Base-by-base conservation (phyloP, 2,888 invertebrate genomes). In the Nomada ruficornis region DNA sequence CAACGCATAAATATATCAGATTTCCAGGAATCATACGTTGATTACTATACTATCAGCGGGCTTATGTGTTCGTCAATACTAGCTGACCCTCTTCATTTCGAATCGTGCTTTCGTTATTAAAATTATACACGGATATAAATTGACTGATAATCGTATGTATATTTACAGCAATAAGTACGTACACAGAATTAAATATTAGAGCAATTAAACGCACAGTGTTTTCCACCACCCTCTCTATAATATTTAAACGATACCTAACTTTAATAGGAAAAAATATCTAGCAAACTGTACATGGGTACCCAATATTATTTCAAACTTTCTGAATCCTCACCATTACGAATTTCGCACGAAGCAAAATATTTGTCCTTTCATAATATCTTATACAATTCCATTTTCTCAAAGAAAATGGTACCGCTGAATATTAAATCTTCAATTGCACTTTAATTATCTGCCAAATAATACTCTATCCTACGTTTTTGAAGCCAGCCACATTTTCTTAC, bases 121-220 rank as follows among this genome's bases (percentile, higher is more conserved):
- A 69, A 59, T 69, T 69, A 57, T 69, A 69, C 36, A 57, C 44
- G 36, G 42, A 36, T 55, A 69, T 69, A 23, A 69, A 69, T 69
- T 69, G 42, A 13, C 69, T 26, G 36, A 55, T 42, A 23, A 52
- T 20, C 18, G 57, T 36, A 7, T 20, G 11, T 68, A 15, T 18
- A 23, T 69, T 57, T 57, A 57, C 69, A 42, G 69, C 44, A 26
- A 44, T 26, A 47, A 13, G 23, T 68, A 68, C 42, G 23, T 42
- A 55, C 44, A 26, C 44, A 59, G 59, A 59, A 69, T 47, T 57
- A 44, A 69, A 26, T 69, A 23, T 54, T 23, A 42, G 36, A 15
- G 10, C 36, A 20, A 36, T 54, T 36, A 2, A 36, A 36, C 52
- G 5, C n/a, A 15, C 29, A 10, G n/a, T 29, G 9, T 7, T 13